phyloP scores from a whole-genome alignment of 2,113 vertebrate genomes.

The Prolemur simus region DNA sequence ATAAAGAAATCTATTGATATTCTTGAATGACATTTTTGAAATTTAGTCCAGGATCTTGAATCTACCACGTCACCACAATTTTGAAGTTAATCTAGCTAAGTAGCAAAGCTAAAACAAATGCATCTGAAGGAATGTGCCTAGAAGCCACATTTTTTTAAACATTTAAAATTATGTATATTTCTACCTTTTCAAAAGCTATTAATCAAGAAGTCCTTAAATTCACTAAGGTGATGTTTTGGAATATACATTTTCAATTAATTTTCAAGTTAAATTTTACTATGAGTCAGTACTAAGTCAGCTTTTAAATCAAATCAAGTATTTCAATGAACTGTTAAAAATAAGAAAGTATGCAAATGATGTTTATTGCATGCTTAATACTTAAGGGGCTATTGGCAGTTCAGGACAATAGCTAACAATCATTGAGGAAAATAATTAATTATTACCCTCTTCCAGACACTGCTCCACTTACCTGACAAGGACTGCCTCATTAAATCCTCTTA shows the following conservation, averaged over 20 bases:
- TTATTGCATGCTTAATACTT: background rate
- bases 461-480: background rate
- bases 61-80: background rate
- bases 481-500: background rate
- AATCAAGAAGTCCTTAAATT: background rate
- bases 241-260: background rate
- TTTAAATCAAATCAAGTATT: background rate
- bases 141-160: background rate
- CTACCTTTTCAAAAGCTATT: background rate
- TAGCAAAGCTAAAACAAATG: background rate
- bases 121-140: background rate
- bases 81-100: background rate
- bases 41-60: background rate
- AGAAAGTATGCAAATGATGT: background rate
- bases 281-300: background rate
- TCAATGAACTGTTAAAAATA: background rate
- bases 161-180: background rate
- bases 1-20: background rate
- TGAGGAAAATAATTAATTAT: background rate
- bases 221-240: background rate
- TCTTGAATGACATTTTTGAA: background rate
- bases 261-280: slow-evolving; percentile 2
- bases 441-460: background rate
- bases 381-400: too few species aligned
- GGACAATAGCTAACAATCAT: background rate